Evolutionary conservation across 1,140 invertebrate species (phyloP).

Genomic region (Conopomorpha cramerella): DNA sequence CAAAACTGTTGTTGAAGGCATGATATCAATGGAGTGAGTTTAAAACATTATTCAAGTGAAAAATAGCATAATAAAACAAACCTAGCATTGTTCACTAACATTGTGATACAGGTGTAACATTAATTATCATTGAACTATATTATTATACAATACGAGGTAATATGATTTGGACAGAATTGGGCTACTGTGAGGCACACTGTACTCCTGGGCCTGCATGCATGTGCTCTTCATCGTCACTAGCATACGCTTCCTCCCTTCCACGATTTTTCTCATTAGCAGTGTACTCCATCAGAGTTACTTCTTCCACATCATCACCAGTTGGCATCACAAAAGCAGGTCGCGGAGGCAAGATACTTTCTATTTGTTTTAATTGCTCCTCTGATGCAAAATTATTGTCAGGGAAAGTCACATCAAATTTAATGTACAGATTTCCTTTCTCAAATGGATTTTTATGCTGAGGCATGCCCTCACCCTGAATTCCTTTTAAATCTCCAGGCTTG

Average conservation of each 20-base stretch:
- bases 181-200: conserved; percentile 74
- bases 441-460: conserved; percentile 81
- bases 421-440: conserved; percentile 85
- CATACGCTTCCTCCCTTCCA: conserved; percentile 67
- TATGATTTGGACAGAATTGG: too few species aligned
- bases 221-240: conserved; percentile 70
- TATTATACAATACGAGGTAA: too few species aligned
- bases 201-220: conserved; percentile 63
- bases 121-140: background rate
- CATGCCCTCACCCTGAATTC: conserved; percentile 88
- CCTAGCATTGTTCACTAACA: background rate
- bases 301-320: conserved; percentile 76
- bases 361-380: conserved; percentile 67
- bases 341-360: conserved; percentile 74
- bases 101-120: background rate
- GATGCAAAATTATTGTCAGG: conserved; percentile 80
- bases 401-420: conserved; percentile 85
- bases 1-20: too few species aligned
- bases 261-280: conserved; percentile 61
- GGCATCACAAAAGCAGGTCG: conserved; percentile 70
- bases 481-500: conserved; percentile 79
- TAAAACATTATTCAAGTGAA: background rate
- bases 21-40: too few species aligned
- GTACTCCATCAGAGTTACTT: conserved; percentile 80
- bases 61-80: background rate